Conservation (phyloP, 2,113 vertebrate genomes). For the Prunella himalayana region DNA sequence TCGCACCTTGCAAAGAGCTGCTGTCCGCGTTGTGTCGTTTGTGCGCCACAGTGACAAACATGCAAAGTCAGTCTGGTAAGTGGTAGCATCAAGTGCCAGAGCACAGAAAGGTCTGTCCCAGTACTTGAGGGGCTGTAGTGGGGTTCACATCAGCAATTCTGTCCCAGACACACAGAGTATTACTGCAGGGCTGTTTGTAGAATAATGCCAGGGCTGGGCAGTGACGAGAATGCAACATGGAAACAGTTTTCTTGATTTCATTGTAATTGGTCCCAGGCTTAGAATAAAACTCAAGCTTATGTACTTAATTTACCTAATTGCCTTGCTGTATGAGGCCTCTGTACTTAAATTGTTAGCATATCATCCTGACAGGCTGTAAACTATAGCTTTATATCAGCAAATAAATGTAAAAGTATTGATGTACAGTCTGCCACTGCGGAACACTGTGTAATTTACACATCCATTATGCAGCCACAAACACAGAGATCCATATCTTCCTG, state of each 20-base stretch:
- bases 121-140: background rate
- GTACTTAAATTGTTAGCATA: background rate
- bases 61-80: background rate
- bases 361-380: slow-evolving; percentile 1
- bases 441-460: slow-evolving; percentile 1
- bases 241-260: background rate
- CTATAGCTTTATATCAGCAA: background rate
- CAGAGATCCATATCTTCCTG: background rate
- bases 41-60: too few species aligned
- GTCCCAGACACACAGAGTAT: background rate
- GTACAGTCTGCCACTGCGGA: background rate
- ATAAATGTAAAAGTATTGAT: slow-evolving; percentile 16
- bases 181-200: background rate
- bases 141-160: background rate
- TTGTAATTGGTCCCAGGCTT: background rate
- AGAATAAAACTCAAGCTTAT: slow-evolving; percentile 15
- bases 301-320: slow-evolving; percentile 42
- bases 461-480: slow-evolving; percentile 5
- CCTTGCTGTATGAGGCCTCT: background rate
- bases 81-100: background rate
- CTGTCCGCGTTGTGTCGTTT: too few species aligned
- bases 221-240: background rate
- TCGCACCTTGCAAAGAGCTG: too few species aligned
- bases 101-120: background rate
- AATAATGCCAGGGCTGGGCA: background rate